Conservation (phyloP, 2,888 invertebrate genomes). For the Drosophila testacea region DNA sequence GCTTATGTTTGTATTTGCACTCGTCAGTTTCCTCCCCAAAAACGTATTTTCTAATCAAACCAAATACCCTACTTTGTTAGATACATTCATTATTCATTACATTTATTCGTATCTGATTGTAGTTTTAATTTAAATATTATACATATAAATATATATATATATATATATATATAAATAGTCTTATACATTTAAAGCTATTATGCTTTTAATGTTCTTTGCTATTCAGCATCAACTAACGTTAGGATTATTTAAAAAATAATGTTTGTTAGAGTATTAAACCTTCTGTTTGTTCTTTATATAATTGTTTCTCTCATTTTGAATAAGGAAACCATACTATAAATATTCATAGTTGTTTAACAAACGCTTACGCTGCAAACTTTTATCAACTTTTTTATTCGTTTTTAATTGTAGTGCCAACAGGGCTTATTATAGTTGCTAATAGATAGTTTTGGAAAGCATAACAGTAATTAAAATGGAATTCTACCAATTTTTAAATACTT, state of each 20-base stretch:
- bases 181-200: no score
- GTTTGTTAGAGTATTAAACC: conserved; percentile 13
- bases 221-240: no score
- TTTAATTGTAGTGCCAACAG: conserved; percentile 24
- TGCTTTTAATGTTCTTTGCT: no score
- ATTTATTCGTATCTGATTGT: no score
- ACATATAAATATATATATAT: no score
- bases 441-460: conserved; percentile 11
- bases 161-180: no score
- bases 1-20: conserved; percentile 45
- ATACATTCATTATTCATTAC: not conserved
- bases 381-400: conserved; percentile 18
- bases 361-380: conserved; percentile 53
- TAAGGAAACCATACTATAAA: conserved; percentile 20
- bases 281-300: not conserved
- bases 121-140: no score
- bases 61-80: not conserved
- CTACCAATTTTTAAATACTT: not conserved
- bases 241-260: not conserved
- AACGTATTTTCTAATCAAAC: not conserved
- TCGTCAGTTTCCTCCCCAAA: not conserved
- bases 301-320: conserved; percentile 11
- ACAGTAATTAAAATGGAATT: conserved; percentile 18
- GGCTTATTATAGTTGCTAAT: conserved; percentile 18
- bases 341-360: conserved; percentile 52